Base-by-base conservation (phyloP, 2,797 vertebrate genomes). In the Pipistrellus pygmaeus region DNA sequence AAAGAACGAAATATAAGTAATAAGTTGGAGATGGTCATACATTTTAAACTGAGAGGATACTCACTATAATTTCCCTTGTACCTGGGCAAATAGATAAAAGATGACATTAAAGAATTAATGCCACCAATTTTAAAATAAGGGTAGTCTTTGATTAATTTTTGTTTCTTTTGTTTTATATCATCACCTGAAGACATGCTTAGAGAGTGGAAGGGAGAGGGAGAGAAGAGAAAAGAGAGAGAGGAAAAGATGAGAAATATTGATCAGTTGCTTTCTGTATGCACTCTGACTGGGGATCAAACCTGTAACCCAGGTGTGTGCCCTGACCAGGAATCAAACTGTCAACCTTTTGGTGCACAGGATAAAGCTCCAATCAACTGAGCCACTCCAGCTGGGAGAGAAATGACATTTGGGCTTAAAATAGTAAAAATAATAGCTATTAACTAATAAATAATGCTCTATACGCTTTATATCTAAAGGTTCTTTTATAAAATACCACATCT, bases 391-490 rank as follows among this genome's bases (percentile, higher is more conserved):
- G 64, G 1, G 21, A 75, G 23, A 92, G 14, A 81, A 62, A 84
- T 48, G 5, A 69, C 38, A 44, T 68, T 62, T 78, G 46, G 60
- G 46, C 46, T 94, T 81, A 73, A 89, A 77, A 62, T 12, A 82
- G 13, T 90, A 92, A 90, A 66, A 71, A 35, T 69, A 91, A 80
- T 0, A 86, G 62, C 32, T 87, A 72, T 57, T 87, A 80, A 76
- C 57, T 38, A 8, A 83, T 60, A 93, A 51, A n/a, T 53, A 75
- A 51, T 81, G 35, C 68, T 60, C 51, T 94, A 38, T 27, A 93
- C 53, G 53, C 5, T 68, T 68, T 81, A 76, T 38, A 64, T 11
- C 32, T 62, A 68, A 72, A 48, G 2, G 23, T 91, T 77, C 17
- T 53, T 78, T 57, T n/a, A 20, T 77, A 46, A 93, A 89, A 82